A percentile compares a stretch with the other conserved stretches of the same genome.
phyloP scores from a whole-genome alignment of 2,113 vertebrate genomes.

The Neodontobutis hainanensis region DNA sequence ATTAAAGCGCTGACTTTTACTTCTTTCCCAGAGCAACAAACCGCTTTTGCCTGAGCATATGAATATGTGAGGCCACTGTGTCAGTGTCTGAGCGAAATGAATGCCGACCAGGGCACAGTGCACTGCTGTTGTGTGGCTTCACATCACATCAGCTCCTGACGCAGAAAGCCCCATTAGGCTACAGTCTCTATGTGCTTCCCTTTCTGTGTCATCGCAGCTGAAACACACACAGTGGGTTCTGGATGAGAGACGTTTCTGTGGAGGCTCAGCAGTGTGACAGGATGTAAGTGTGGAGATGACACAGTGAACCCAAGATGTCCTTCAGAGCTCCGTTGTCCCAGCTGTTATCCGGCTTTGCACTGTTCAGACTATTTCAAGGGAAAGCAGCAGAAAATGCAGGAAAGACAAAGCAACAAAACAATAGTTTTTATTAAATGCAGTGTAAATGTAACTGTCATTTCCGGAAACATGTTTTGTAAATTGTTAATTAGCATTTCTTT shows the following conservation, averaged over 20 bases:
- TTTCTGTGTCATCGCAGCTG: conserved; percentile 60
- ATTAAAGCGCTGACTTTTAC: conserved; percentile 67
- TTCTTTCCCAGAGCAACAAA: conserved; percentile 60
- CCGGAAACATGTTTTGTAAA: conserved; percentile 8
- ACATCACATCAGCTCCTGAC: conserved; percentile 63
- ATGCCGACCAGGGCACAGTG: conserved; percentile 38
- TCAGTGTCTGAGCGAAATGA: conserved; percentile 26
- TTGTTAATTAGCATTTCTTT: not conserved
- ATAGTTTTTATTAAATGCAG: not conserved
- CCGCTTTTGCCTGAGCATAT: conserved; percentile 59
- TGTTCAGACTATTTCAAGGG: no score
- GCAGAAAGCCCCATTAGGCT: conserved; percentile 65
- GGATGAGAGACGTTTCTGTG: conserved; percentile 9
- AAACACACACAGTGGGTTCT: conserved; percentile 13
- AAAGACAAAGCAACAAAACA: not conserved
- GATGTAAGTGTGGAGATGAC: not conserved
- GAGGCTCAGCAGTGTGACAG: conserved; percentile 2
- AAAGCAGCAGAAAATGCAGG: no score
- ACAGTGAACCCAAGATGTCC: not conserved
- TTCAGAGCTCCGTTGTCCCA: conserved; percentile 5
- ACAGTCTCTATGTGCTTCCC: conserved; percentile 39
- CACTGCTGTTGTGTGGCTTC: conserved; percentile 52
- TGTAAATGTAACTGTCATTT: not conserved
- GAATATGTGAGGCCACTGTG: conserved; percentile 60
- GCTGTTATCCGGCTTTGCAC: not conserved